Base-by-base conservation (phyloP, 2,113 vertebrate species). In the Gnathonemus echidnorhynchus region DNA sequence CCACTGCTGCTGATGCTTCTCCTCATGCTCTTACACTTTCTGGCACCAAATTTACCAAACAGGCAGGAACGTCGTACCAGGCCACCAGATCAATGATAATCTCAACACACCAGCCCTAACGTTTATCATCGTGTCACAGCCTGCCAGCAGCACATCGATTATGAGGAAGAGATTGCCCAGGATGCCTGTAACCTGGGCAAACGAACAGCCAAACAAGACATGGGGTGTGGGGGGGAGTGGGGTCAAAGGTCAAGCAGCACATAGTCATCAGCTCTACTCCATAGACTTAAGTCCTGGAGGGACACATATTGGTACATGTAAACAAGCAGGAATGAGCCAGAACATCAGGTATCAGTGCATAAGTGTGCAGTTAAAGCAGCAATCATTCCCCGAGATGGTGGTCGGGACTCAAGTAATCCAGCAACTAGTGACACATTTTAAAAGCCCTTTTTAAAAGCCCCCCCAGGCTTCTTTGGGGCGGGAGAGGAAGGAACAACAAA, bases 121-220 rank as follows among this genome's bases (percentile, higher is more conserved):
- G 2, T 49, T 49, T 48, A 24, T 24, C 45, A 42, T 48, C 9
- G 6, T 46, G 21, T 85, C 45, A 85, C 45, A 85, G 21, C 24
- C 21, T 7, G 15, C 45, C 62, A 31, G 62, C 62, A 66, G n/a
- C n/a, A 70, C 62, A 31, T 85, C 83, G 11, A 48, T n/a, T 21
- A 46, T 10, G 92, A 87, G 93, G 92, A 92, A 93, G 92, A 92
- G 92, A 93, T 93, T 46, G 85, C 89, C 88, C 5, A 0, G 1
- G 49, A 91, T 92, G 89, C 91, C 91, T 50, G 89, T 91, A 86
- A 91, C 95, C 94, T 93, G 91, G 27, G 7, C 91, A 90, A 94
- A 92, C 91, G 94, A 95, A 95, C 92, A 94, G 6, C 45, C 90
- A 31, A 27, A 62, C 87, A 27, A 52, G 50, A 70, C n/a, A 0